phyloP scores from a whole-genome alignment of 1,140 invertebrate genomes.

The Lordiphosa clarofinis region DNA sequence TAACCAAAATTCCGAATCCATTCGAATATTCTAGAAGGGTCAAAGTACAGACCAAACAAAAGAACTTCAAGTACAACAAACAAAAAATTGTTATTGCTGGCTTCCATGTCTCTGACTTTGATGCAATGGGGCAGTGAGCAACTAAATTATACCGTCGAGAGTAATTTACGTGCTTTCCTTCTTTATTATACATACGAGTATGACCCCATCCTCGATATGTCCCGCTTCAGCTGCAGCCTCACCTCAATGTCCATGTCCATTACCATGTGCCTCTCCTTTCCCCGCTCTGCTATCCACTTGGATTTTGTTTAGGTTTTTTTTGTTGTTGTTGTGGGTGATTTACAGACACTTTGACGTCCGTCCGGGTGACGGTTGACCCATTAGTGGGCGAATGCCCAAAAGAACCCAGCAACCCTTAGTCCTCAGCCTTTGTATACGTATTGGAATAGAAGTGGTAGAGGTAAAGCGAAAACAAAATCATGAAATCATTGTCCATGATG shows the following conservation, averaged over 20 bases:
- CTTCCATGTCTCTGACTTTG: no score
- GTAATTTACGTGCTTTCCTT: constrained; percentile 73
- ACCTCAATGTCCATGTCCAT: constrained; percentile 64
- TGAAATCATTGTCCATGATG: constrained; percentile 75
- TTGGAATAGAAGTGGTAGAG: neutral
- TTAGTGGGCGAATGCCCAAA: constrained; percentile 65
- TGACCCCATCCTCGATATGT: constrained; percentile 32
- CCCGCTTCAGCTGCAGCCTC: constrained; percentile 31
- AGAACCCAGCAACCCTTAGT: constrained; percentile 51
- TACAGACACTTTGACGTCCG: constrained; percentile 75
- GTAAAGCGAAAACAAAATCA: constrained; percentile 49
- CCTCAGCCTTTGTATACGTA: constrained; percentile 3
- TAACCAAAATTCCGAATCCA: no score
- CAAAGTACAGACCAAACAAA: no score
- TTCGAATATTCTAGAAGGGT: no score
- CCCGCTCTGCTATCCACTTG: constrained; percentile 9
- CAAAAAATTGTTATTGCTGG: no score
- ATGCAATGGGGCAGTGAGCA: constrained; percentile 22
- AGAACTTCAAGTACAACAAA: no score
- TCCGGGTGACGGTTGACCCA: constrained; percentile 73
- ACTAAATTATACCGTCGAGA: constrained; percentile 72
- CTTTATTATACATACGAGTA: constrained; percentile 56
- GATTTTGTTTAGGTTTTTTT: constrained; percentile 33
- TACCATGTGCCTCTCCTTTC: constrained; percentile 27
- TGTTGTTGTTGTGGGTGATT: constrained; percentile 61